These are phyloP conservation scores for Crocodylus rhombifer DNA, from an alignment of 2,797 vertebrate species.

Conservation along the genomic window DNA sequence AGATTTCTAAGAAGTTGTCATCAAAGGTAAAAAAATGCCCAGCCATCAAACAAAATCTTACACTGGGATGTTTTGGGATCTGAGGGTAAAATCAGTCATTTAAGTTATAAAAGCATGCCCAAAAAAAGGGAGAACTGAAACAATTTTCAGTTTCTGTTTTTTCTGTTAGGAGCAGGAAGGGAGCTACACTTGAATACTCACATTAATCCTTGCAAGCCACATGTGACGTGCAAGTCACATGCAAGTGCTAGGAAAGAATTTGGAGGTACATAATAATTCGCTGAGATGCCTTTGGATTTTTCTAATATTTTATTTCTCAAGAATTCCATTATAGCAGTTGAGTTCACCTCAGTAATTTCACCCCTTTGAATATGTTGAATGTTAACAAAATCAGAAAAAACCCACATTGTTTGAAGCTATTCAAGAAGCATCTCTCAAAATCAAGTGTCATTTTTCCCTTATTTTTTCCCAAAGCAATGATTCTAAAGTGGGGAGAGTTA, in stretches of 20 bases:
- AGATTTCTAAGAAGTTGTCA: slow-evolving; percentile 33
- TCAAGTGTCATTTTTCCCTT: not conserved
- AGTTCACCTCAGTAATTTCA: slow-evolving; percentile 66
- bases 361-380: slow-evolving; percentile 67
- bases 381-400: slow-evolving; percentile 74
- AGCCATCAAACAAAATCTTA: not conserved
- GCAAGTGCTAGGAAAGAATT: slow-evolving; percentile 49
- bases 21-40: slow-evolving; percentile 20
- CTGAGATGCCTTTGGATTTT: slow-evolving; percentile 71
- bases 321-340: slow-evolving; percentile 63
- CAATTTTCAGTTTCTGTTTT: slow-evolving; percentile 42
- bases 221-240: slow-evolving; percentile 51
- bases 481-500: not conserved
- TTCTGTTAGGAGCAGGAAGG: not conserved
- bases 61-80: too few relatives aligned
- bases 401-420: not conserved
- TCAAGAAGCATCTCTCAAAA: slow-evolving; percentile 7
- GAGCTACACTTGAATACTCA: slow-evolving; percentile 59
- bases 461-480: not conserved
- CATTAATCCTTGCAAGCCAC: slow-evolving; percentile 29
- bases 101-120: slow-evolving; percentile 42
- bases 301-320: slow-evolving; percentile 75
- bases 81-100: not conserved
- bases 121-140: not conserved
- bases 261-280: slow-evolving; percentile 61